A percentile compares a stretch with the other conserved stretches of the same genome.
Evolutionary conservation across 2,113 vertebrate genomes (phyloP).

Genomic region (Pongo abelii): DNA sequence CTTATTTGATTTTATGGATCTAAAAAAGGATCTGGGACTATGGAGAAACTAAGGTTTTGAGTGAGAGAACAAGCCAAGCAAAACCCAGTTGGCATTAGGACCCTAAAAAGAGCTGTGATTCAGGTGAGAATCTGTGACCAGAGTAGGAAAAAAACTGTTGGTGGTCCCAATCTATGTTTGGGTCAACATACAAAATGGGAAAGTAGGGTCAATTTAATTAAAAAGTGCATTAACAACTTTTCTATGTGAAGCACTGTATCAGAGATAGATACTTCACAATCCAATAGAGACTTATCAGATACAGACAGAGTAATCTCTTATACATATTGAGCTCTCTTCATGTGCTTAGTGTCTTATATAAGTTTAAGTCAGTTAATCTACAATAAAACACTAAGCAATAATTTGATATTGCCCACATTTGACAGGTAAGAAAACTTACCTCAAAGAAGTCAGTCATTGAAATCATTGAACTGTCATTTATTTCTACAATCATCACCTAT

Average conservation of each 20-base stretch:
- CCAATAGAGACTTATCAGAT: background rate
- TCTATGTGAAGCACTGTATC: background rate
- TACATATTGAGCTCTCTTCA: background rate
- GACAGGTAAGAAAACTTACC: background rate
- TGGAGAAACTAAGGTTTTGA: background rate
- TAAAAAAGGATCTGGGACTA: background rate
- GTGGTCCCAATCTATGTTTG: too few relatives aligned
- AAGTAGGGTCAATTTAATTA: too few relatives aligned
- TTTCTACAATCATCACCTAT: background rate
- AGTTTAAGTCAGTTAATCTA: background rate
- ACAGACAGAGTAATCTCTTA: background rate
- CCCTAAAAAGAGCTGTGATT: background rate
- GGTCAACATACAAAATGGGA: background rate
- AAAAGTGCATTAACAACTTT: background rate
- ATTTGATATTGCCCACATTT: background rate
- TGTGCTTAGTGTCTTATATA: background rate
- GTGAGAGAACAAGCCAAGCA: background rate
- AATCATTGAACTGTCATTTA: background rate
- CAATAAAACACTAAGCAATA: background rate
- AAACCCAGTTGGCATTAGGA: background rate
- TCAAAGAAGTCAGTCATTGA: background rate
- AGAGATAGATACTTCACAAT: rapidly evolving
- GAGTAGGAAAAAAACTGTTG: background rate
- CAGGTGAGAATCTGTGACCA: background rate
- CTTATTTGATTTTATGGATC: background rate